These are phyloP conservation scores for Odontophorus gujanensis DNA, from an alignment of 2,113 vertebrate genomes.

Conservation along the genomic window DNA sequence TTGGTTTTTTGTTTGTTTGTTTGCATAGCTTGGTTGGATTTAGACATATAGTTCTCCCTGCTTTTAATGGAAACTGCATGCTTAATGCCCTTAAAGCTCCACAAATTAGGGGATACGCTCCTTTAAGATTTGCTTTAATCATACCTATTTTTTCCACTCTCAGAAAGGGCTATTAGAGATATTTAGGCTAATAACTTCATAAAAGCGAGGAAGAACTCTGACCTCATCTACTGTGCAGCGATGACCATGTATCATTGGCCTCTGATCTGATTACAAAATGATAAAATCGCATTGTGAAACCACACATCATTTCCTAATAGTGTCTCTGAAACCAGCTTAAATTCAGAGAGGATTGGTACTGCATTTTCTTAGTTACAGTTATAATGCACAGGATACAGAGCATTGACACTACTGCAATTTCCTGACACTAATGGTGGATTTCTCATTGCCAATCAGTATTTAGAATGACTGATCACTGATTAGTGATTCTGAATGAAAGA, in stretches of 20 bases:
- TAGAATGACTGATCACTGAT: not conserved
- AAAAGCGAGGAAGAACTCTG: conserved; percentile 3
- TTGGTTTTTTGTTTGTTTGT: not conserved
- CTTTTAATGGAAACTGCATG: not conserved
- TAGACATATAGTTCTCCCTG: not conserved
- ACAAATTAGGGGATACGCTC: not conserved
- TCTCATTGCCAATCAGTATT: conserved; percentile 30
- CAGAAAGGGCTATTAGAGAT: not conserved
- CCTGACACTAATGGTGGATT: not conserved
- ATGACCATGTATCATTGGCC: conserved; percentile 29
- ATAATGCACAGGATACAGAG: not conserved
- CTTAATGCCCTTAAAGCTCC: conserved; percentile 4
- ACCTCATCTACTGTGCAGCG: conserved; percentile 30
- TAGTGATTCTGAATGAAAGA: not conserved
- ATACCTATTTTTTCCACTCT: not conserved
- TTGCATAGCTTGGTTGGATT: not conserved
- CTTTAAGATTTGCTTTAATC: conserved; percentile 15
- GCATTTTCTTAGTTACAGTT: conserved; percentile 18
- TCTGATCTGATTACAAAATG: conserved; percentile 62
- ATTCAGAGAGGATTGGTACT: not conserved
- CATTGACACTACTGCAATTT: not conserved
- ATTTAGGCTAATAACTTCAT: conserved; percentile 23
- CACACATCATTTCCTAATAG: conserved; percentile 53
- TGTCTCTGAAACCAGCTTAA: conserved; percentile 49
- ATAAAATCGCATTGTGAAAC: conserved; percentile 66